Conservation (phyloP, 2,888 invertebrate species). For the Nomada goodeniana region DNA sequence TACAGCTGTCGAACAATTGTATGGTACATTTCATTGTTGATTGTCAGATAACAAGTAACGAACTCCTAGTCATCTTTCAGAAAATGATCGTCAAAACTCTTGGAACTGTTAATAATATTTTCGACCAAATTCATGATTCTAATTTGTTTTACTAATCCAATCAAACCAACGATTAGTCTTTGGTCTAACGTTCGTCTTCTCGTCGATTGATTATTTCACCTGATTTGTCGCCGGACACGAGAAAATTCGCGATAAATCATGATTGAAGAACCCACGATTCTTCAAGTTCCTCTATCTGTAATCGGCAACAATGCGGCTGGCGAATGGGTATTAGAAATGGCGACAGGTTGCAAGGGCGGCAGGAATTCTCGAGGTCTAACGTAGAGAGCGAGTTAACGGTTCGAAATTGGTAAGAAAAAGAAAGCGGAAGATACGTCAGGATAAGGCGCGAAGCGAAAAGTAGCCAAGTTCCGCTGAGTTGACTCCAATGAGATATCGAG, state of each 20-base stretch:
- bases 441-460: slow-evolving; percentile 68
- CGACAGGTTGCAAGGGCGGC: slow-evolving; percentile 59
- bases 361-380: slow-evolving; percentile 31
- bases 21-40: too few relatives aligned
- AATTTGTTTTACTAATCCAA: slow-evolving; percentile 32
- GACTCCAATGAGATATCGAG: slow-evolving; percentile 69
- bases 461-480: slow-evolving; percentile 69
- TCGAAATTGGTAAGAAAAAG: background rate
- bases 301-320: slow-evolving; percentile 49
- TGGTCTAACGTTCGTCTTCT: background rate
- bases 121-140: too few relatives aligned
- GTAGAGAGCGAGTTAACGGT: slow-evolving; percentile 31
- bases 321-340: slow-evolving; percentile 52
- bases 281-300: slow-evolving; percentile 31
- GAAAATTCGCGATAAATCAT: background rate
- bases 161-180: background rate
- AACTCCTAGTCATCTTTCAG: background rate
- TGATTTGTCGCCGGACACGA: background rate
- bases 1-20: too few relatives aligned
- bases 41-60: too few relatives aligned
- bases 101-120: too few relatives aligned
- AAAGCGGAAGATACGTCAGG: slow-evolving; percentile 29
- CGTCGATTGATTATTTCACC: slow-evolving; percentile 29
- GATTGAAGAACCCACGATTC: slow-evolving; percentile 20
- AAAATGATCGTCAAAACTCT: too few relatives aligned